Conservation (phyloP, 1,140 invertebrate species). For the Bombyx mori region DNA sequence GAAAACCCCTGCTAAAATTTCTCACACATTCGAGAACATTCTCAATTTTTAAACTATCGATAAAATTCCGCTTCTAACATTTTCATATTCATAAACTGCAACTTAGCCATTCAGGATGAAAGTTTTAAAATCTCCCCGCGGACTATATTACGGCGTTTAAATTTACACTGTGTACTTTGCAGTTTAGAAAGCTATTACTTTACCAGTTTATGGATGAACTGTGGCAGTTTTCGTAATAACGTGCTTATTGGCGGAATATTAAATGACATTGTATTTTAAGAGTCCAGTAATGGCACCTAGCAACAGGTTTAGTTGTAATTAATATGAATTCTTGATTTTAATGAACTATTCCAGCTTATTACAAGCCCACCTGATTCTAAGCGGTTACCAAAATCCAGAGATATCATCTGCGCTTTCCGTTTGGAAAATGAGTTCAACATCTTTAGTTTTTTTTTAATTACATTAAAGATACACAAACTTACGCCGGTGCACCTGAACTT, state of each 20-base stretch:
- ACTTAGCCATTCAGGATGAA: constrained; percentile 43
- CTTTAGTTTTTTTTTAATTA: no score
- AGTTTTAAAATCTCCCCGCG: constrained; percentile 38
- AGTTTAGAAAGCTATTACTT: constrained; percentile 7
- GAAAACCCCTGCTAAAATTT: neutral
- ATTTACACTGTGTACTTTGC: constrained; percentile 7
- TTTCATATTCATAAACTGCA: constrained; percentile 45
- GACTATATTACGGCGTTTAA: constrained; percentile 9
- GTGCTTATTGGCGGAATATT: constrained; percentile 2
- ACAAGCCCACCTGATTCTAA: no score
- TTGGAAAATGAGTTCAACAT: no score
- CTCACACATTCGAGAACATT: neutral
- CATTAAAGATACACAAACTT: no score
- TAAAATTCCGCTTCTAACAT: constrained; percentile 21
- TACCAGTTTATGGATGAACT: constrained; percentile 3
- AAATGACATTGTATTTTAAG: constrained; percentile 4
- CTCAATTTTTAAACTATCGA: neutral
- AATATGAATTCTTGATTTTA: no score
- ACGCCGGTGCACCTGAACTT: no score
- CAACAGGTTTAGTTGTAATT: no score
- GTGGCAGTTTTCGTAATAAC: no score
- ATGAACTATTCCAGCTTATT: no score
- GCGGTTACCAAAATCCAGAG: no score
- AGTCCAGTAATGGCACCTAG: no score
- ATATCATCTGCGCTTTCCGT: no score